Evolutionary conservation across 2,113 vertebrate genomes (phyloP).

Genomic region (Gallinago undulata): DNA sequence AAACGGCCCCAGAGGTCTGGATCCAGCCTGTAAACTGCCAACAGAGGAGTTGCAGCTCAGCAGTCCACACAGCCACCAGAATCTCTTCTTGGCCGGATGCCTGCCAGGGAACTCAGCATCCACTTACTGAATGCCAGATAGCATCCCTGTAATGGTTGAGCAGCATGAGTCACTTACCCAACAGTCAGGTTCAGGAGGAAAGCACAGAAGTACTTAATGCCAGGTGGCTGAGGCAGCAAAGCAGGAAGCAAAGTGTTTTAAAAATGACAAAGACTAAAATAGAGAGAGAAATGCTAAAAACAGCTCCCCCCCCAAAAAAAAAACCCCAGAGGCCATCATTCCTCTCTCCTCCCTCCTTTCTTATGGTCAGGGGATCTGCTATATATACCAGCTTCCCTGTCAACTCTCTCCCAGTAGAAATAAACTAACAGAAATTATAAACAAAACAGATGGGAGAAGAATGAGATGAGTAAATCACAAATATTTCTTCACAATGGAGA

Average conservation of each 20-base stretch:
- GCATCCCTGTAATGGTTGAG: neutral
- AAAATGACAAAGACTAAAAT: neutral
- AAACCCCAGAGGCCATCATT: neutral
- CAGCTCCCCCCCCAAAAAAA: fast-evolving
- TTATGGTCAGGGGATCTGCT: neutral
- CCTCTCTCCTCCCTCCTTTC: neutral
- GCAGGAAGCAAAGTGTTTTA: neutral
- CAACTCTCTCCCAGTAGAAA: neutral
- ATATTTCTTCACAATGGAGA: neutral
- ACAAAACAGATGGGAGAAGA: neutral
- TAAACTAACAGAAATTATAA: neutral
- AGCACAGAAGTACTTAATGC: neutral
- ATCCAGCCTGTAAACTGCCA: neutral
- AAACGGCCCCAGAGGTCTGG: neutral
- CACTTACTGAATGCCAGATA: neutral
- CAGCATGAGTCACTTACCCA: neutral
- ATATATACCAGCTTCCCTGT: neutral
- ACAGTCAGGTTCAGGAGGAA: neutral
- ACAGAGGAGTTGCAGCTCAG: neutral
- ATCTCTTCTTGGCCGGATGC: neutral
- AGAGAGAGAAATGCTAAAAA: neutral
- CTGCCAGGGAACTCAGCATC: neutral
- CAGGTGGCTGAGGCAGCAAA: neutral
- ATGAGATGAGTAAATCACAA: neutral
- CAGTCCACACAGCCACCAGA: neutral